Evolutionary conservation across 2,888 invertebrate species (phyloP).

Genomic region (Leucophenga montana): DNA sequence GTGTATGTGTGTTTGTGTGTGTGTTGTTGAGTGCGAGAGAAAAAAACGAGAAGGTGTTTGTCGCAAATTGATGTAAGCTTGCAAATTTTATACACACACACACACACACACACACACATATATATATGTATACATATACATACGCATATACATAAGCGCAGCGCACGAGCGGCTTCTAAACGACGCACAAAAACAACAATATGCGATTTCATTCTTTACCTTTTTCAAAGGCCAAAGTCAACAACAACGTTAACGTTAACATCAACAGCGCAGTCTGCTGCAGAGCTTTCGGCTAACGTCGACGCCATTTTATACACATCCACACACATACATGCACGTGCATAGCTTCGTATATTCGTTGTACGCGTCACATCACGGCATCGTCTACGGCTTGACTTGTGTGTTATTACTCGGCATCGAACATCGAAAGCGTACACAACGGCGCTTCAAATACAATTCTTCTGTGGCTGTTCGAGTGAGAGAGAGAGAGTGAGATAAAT

Average conservation of each 20-base stretch:
- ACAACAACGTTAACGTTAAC: slow-evolving; percentile 1
- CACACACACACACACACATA: background rate
- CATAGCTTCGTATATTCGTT: too few species aligned
- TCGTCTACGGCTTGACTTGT: background rate
- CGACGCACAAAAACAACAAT: background rate
- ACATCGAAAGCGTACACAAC: slow-evolving; percentile 61
- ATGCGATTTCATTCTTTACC: slow-evolving; percentile 4
- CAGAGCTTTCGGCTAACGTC: slow-evolving; percentile 22
- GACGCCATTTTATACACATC: slow-evolving; percentile 15
- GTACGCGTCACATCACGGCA: background rate
- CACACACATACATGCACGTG: slow-evolving; percentile 24
- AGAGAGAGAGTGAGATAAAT: slow-evolving; percentile 26
- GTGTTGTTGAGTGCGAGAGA: background rate
- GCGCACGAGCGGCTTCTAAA: background rate
- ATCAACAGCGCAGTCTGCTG: background rate
- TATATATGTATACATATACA: background rate
- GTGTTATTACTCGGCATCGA: slow-evolving; percentile 19
- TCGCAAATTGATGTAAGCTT: background rate
- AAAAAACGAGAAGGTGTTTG: slow-evolving; percentile 42
- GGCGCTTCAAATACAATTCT: background rate
- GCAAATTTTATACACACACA: background rate
- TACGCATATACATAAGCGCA: background rate
- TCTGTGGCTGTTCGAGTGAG: background rate
- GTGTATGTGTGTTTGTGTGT: slow-evolving; percentile 9
- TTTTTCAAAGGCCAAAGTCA: slow-evolving; percentile 28